Conservation (phyloP, 92 coral and sea anemone genomes). For the Porites evermanni region DNA sequence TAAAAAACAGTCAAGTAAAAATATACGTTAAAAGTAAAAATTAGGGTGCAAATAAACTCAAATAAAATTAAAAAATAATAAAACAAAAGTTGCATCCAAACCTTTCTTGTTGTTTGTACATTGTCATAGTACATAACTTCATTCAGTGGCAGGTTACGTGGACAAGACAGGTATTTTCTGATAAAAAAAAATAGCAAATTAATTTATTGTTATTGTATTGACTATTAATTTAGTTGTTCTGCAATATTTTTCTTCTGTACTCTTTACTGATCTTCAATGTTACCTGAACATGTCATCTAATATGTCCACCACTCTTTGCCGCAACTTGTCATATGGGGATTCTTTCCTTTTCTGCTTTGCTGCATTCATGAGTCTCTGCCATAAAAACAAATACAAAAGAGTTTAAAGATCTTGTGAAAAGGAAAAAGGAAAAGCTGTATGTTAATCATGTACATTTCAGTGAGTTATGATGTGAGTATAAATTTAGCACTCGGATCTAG, state of each 20-base stretch:
- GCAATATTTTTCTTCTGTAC: background rate
- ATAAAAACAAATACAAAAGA: background rate
- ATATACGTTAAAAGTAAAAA: too few species aligned
- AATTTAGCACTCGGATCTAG: too few species aligned
- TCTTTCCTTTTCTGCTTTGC: conserved; percentile 93
- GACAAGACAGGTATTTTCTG: conserved; percentile 80
- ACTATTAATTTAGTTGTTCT: background rate
- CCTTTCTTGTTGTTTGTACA: conserved; percentile 80
- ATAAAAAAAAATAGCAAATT: background rate
- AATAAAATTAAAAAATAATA: too few species aligned
- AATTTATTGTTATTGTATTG: background rate
- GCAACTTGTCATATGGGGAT: conserved; percentile 89
- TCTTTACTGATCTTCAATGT: background rate
- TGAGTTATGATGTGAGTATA: too few species aligned
- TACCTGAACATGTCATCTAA: conserved; percentile 82
- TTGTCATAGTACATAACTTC: conserved; percentile 90
- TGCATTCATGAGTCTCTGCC: conserved; percentile 84
- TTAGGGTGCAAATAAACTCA: background rate
- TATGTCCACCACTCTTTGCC: conserved; percentile 73
- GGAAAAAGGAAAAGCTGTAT: too few species aligned
- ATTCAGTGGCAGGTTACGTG: conserved; percentile 75
- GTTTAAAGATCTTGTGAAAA: background rate
- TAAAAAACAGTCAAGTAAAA: too few species aligned
- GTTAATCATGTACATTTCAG: too few species aligned
- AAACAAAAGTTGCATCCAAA: background rate